Conservation (phyloP, 1,140 invertebrate species). For the Meteorus sp. region DNA sequence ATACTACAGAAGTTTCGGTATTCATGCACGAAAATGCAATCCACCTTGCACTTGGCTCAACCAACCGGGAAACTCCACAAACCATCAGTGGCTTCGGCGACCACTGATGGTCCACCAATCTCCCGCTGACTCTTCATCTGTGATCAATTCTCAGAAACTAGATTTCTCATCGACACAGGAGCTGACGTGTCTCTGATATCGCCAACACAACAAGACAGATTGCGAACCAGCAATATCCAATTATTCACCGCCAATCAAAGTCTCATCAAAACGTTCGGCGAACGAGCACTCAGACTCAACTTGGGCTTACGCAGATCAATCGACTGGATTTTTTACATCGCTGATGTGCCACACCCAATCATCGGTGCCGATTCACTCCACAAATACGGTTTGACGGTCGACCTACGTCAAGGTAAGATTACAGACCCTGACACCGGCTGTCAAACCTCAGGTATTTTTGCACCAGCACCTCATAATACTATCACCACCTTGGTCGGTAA, state of each 20-base stretch:
- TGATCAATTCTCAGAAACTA: too few relatives aligned
- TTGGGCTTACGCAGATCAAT: conserved; percentile 22
- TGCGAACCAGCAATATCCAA: not conserved
- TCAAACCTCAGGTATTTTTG: not conserved
- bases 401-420: not conserved
- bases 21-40: not conserved
- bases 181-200: conserved; percentile 14
- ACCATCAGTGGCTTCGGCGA: not conserved
- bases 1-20: conserved; percentile 18
- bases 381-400: conserved; percentile 20
- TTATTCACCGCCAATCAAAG: conserved; percentile 20
- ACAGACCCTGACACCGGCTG: not conserved
- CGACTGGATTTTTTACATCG: conserved; percentile 26
- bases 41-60: not conserved
- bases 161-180: too few relatives aligned
- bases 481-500: not conserved
- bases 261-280: conserved; percentile 23
- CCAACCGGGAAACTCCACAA: not conserved
- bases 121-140: too few relatives aligned
- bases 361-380: conserved; percentile 28
- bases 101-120: conserved; percentile 52
- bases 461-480: not conserved
- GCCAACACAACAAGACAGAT: not conserved
- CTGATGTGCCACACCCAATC: conserved; percentile 22
- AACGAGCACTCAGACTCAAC: conserved; percentile 3